Evolutionary conservation across 2,113 vertebrate genomes (phyloP).

Genomic region (Labeo rohita): DNA sequence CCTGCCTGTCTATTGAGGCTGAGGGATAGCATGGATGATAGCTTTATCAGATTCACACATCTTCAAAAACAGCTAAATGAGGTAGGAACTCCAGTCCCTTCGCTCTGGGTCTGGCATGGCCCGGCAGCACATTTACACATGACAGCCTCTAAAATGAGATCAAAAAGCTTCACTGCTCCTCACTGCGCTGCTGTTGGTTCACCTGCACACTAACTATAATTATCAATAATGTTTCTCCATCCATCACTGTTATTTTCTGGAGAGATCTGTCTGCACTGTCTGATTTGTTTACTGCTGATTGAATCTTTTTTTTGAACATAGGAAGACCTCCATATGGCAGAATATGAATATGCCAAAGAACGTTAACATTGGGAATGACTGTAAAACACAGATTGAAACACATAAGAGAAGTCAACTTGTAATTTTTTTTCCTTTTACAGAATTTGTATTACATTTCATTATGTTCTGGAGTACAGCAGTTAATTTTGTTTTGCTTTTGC

Average conservation of each 20-base stretch:
- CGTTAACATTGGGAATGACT: background rate
- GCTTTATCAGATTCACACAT: conserved; percentile 75
- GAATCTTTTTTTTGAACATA: conserved; percentile 2
- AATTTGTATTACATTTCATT: too few species aligned
- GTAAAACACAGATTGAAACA: background rate
- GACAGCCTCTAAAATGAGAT: conserved; percentile 58
- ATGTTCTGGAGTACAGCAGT: too few species aligned
- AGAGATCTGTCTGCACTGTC: conserved; percentile 27
- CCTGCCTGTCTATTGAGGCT: conserved; percentile 65
- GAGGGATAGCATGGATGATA: conserved; percentile 72
- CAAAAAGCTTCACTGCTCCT: conserved; percentile 39
- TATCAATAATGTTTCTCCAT: conserved; percentile 56
- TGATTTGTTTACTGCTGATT: conserved; percentile 51
- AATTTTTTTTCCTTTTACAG: too few species aligned
- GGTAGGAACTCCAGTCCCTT: conserved; percentile 62
- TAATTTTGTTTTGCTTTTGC: background rate
- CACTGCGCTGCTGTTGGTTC: conserved; percentile 46
- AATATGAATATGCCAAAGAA: conserved; percentile 13
- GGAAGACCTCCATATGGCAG: background rate
- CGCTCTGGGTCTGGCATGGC: conserved; percentile 37
- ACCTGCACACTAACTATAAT: conserved; percentile 44
- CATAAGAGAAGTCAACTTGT: background rate
- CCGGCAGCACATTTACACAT: conserved; percentile 63
- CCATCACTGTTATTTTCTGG: conserved; percentile 48
- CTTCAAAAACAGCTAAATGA: conserved; percentile 67